Percentiles rank a stretch among this genome's conserved stretches.
Conservation (phyloP, 2,797 vertebrate species). For the Sebastes steindachneri region DNA sequence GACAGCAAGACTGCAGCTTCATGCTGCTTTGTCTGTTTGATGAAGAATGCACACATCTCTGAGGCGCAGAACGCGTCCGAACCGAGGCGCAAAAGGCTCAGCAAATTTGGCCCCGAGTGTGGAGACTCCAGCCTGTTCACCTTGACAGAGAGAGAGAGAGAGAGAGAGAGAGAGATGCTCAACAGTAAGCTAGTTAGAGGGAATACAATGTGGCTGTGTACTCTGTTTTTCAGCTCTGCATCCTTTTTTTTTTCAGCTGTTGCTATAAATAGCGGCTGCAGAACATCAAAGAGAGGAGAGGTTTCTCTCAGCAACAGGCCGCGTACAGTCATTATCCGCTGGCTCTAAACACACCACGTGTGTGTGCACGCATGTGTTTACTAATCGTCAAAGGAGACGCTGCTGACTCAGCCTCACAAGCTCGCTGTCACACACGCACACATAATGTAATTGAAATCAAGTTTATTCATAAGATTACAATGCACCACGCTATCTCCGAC, state of each 20-base stretch:
- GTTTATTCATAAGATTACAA: constrained; percentile 62
- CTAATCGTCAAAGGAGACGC: constrained; percentile 42
- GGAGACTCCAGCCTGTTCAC: constrained; percentile 34
- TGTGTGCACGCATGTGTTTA: constrained; percentile 12
- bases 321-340: constrained; percentile 54
- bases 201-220: constrained; percentile 44
- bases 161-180: constrained; percentile 15
- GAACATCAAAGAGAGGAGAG: constrained; percentile 69
- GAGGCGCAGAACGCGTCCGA: constrained; percentile 3
- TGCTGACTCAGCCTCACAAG: constrained; percentile 62
- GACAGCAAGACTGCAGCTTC: not conserved
- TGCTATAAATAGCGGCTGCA: constrained; percentile 66
- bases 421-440: constrained; percentile 2
- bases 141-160: constrained; percentile 31
- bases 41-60: constrained; percentile 14
- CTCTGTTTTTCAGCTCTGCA: constrained; percentile 45
- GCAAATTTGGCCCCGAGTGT: constrained; percentile 11
- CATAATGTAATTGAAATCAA: constrained; percentile 50
- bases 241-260: constrained; percentile 33
- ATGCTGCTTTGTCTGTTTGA: constrained; percentile 29
- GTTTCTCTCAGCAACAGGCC: constrained; percentile 64
- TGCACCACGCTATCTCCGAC: constrained; percentile 28
- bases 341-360: constrained; percentile 38
- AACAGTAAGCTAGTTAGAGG: constrained; percentile 49
- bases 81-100: constrained; percentile 6